Base-by-base conservation (phyloP, 2,888 invertebrate species). In the Cancer borealis region DNA sequence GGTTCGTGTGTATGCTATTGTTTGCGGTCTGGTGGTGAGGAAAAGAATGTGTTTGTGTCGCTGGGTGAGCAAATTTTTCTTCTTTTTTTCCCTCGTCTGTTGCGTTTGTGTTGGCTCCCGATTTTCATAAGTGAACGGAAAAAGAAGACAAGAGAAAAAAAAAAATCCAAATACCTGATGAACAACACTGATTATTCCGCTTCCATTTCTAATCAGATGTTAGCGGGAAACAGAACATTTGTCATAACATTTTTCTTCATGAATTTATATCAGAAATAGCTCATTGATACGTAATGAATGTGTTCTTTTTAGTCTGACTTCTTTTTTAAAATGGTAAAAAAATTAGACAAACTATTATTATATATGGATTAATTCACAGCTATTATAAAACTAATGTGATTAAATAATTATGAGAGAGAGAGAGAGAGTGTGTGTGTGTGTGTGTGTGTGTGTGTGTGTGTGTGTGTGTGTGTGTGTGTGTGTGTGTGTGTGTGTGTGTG, bases 31-130 rank as follows among this genome's bases (percentile, higher is more conserved):
- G 30, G 30, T 79, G 79, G 79, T 14, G 79, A 79, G 79, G 79
- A 79, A 79, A 79, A 79, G 79, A 79, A 79, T 79, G 79, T 79
- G 79, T 79, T 79, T 79, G 79, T 79, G 79, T 79, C 79, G 79
- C 79, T 79, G 6, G 79, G 26, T 26, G 79, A 79, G 79, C 12
- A 30, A 79, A 30, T 79, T 79, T 26, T 30, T 30, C 21, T 12
- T 30, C 30, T 6, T 79, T 79, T 79, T 79, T 79, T 79, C 12
- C 30, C 30, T 30, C 30, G 5, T 79, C 30, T 30, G 79, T 26
- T 79, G 79, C 14, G 30, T 21, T 79, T 14, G 12, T 79, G 73
- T 30, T 30, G 79, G 12, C 30, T 79, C 12, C 79, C 14, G 79
- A 79, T 30, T 79, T 79, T 79, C 79, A 79, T 79, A 30, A 26